Base-by-base conservation (phyloP, 1,140 invertebrate species). In the Cydia splendana region DNA sequence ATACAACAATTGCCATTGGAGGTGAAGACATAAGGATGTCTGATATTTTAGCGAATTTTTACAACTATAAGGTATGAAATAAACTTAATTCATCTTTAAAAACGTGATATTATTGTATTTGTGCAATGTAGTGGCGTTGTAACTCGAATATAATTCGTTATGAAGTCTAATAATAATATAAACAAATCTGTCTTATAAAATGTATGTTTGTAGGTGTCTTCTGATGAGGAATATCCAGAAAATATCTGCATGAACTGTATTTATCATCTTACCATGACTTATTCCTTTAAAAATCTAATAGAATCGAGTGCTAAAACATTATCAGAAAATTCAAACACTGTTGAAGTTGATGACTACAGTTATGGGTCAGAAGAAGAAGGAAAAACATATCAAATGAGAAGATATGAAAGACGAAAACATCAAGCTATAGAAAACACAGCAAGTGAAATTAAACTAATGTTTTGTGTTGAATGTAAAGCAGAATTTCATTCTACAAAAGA, bases 201-300 rank as follows among this genome's bases (percentile, higher is more conserved):
- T 57, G 48, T 53, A 75, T 80, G 34, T 38, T 91, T 90, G 34
- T 81, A 93, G 92, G 78, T 92, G 10, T 69, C 82, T 53, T 51
- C 83, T 76, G 84, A 89, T 12, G 82, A 84, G 42, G 74, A 75
- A 24, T 83, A 86, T 76, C 91, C 92, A 67, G 84, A 90, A 73
- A 87, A 88, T 67, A 86, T 94, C 71, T 94, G 93, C 76, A 88
- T 91, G 38, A 88, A 85, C 76, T 94, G 92, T 84, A 86, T 93
- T 48, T 88, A 90, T 51, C 90, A 92, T 74, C 82, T 94, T 7
- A 92, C 88, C 48, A 83, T 92, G 20, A 91, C 90, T 45, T 90
- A 91, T 79, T 92, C 92, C 1, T 94, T 94, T 81, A 93, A 93
- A 88, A 77, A 83, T 5, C 84, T 93, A 0, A 89, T 93, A 78